Conservation (phyloP, 1,140 invertebrate species). For the Formica exsecta region DNA sequence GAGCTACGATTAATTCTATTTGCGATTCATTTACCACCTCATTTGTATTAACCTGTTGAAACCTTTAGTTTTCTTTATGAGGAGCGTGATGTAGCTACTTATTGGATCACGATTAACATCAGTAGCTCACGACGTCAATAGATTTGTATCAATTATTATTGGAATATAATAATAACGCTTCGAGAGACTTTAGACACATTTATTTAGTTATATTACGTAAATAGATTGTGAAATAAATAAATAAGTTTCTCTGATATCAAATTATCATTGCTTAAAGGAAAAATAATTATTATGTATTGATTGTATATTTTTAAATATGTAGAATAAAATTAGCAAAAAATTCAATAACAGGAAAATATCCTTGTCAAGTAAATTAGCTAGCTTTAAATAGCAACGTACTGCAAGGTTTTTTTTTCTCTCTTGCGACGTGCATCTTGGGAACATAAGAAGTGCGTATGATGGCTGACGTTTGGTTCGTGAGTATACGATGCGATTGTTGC, state of each 20-base stretch:
- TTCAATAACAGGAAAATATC: slow-evolving; percentile 28
- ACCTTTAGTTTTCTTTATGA: slow-evolving; percentile 21
- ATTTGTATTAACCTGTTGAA: slow-evolving; percentile 14
- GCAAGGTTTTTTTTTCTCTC: slow-evolving; percentile 38
- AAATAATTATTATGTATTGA: slow-evolving; percentile 15
- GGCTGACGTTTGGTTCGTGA: slow-evolving; percentile 55
- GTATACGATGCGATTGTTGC: slow-evolving; percentile 47
- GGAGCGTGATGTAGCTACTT: slow-evolving; percentile 3
- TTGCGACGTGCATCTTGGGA: slow-evolving; percentile 45
- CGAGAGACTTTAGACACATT: neutral
- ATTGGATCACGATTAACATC: slow-evolving; percentile 28
- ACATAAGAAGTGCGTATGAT: slow-evolving; percentile 64
- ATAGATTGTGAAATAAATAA: neutral
- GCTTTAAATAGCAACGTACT: neutral
- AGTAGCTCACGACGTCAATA: neutral
- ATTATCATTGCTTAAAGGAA: neutral
- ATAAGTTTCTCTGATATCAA: neutral
- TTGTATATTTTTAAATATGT: neutral
- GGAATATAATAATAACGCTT: neutral
- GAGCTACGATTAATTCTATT: slow-evolving; percentile 33
- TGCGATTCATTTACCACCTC: slow-evolving; percentile 13
- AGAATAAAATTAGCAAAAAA: slow-evolving; percentile 40
- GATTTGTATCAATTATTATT: neutral
- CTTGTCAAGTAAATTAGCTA: slow-evolving; percentile 43
- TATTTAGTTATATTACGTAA: slow-evolving; percentile 16